Base-by-base conservation (phyloP, 2,797 vertebrate species). In the Kryptopterus vitreolus region DNA sequence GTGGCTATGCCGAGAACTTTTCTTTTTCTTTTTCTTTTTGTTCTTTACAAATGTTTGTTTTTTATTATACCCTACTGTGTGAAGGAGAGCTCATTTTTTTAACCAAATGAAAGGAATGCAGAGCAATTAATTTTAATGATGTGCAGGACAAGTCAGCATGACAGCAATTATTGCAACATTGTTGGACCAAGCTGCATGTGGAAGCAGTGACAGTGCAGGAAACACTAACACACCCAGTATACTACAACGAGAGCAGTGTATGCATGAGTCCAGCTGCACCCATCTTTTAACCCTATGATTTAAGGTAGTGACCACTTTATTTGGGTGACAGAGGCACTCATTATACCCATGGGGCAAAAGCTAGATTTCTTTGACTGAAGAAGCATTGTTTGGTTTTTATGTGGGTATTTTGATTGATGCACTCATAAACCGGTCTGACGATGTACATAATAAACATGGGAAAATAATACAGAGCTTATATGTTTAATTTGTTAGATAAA, bases 51-150 rank as follows among this genome's bases (percentile, higher is more conserved):
- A 91, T 92, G 90, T 86, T 87, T 88, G 79, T 90, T 92, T 91
- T 90, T 91, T 89, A 89, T 90, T 84, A 90, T 87, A 90, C 86
- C 61, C 85, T 89, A 87, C 92, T 89, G 88, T 88, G 91, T 89
- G 91, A 92, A 93, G 93, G 90, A 89, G 90, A 84, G 85, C 77
- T 57, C 91, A 92, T 94, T 89, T 92, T 94, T 92, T 43, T 10
- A n/a, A 86, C 84, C 86, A 91, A 92, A 93, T 89, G 89, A 88
- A 81, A 90, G 91, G 92, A 93, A 94, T 93, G 92, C 6, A 85
- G 91, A 89, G 91, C 93, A 93, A 93, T 94, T 94, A 93, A 88
- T 94, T 94, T 94, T 94, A 94, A 94, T 93, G 91, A 94, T 92
- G 91, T 93, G 90, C 91, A 88, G 91, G 91, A 92, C 90, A 88